These are phyloP conservation scores for Triplophysa siluroides DNA, from an alignment of 2,113 vertebrate species.

Conservation along the genomic window DNA sequence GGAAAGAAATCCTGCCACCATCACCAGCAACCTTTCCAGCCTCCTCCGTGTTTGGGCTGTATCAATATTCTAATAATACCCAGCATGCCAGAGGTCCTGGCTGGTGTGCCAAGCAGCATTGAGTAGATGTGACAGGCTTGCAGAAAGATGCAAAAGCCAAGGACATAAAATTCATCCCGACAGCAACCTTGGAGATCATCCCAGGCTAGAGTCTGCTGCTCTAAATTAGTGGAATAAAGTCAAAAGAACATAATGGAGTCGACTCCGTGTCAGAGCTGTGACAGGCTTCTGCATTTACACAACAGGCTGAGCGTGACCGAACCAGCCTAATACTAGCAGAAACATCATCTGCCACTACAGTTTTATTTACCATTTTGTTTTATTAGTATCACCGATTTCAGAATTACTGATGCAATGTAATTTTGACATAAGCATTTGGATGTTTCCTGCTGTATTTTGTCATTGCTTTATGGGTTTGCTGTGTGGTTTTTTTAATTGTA, in stretches of 20 bases:
- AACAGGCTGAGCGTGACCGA: constrained; percentile 54
- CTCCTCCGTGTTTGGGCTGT: constrained; percentile 76
- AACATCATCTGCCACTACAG: constrained; percentile 13
- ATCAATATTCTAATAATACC: constrained; percentile 95
- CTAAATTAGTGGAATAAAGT: constrained; percentile 79
- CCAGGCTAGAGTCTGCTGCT: constrained; percentile 64
- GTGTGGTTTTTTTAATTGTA: too few species aligned
- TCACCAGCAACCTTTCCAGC: constrained; percentile 12
- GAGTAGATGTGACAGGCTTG: constrained; percentile 82
- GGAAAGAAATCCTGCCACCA: constrained; percentile 29
- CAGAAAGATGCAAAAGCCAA: constrained; percentile 78
- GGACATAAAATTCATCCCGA: constrained; percentile 83
- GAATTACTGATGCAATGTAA: constrained; percentile 25
- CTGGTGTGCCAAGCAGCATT: constrained; percentile 77
- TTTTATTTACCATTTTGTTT: constrained; percentile 23
- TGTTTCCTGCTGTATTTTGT: background rate
- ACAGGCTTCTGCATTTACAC: constrained; percentile 73
- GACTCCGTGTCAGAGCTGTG: constrained; percentile 72
- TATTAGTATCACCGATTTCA: background rate
- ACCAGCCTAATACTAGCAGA: constrained; percentile 30
- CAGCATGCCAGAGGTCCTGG: constrained; percentile 83
- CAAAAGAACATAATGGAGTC: constrained; percentile 76
- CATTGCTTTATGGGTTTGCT: too few species aligned
- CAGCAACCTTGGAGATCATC: constrained; percentile 85
- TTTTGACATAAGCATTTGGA: background rate